Conservation (phyloP, 2,888 invertebrate species). For the Catocala fraxini region DNA sequence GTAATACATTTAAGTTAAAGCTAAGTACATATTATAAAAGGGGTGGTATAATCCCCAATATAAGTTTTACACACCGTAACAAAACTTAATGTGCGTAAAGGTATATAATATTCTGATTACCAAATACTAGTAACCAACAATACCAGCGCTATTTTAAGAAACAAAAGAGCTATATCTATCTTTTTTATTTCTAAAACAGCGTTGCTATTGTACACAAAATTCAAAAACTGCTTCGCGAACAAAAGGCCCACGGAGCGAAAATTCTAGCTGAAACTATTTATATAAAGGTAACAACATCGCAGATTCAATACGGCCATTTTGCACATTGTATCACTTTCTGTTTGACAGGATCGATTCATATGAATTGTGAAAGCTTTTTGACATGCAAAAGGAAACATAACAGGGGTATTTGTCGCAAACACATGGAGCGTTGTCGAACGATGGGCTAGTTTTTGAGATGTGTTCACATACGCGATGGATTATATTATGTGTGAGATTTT, state of each 20-base stretch:
- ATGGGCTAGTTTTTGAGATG: conserved; percentile 36
- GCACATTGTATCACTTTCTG: conserved; percentile 71
- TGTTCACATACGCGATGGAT: conserved; percentile 31
- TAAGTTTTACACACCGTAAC: too few relatives aligned
- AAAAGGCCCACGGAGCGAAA: conserved; percentile 7
- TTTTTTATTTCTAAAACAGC: not conserved
- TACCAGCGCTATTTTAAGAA: not conserved
- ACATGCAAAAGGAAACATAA: conserved; percentile 80
- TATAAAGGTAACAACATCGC: conserved; percentile 54
- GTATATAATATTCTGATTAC: not conserved
- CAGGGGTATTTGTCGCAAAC: conserved; percentile 71
- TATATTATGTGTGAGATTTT: not conserved
- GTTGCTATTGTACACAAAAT: conserved; percentile 4
- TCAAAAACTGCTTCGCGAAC: conserved; percentile 10
- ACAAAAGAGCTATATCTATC: not conserved
- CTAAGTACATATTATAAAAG: too few relatives aligned
- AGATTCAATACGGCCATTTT: conserved; percentile 65
- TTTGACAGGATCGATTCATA: conserved; percentile 76
- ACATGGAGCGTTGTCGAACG: conserved; percentile 52
- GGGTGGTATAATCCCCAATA: too few relatives aligned
- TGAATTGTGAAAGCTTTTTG: conserved; percentile 76
- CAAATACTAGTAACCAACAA: conserved; percentile 9
- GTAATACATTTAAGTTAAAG: too few relatives aligned
- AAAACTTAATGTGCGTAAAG: too few relatives aligned
- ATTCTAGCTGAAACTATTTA: conserved; percentile 12